These are phyloP conservation scores for Megaleporinus macrocephalus DNA, from an alignment of 2,113 vertebrate genomes.

Conservation along the genomic window DNA sequence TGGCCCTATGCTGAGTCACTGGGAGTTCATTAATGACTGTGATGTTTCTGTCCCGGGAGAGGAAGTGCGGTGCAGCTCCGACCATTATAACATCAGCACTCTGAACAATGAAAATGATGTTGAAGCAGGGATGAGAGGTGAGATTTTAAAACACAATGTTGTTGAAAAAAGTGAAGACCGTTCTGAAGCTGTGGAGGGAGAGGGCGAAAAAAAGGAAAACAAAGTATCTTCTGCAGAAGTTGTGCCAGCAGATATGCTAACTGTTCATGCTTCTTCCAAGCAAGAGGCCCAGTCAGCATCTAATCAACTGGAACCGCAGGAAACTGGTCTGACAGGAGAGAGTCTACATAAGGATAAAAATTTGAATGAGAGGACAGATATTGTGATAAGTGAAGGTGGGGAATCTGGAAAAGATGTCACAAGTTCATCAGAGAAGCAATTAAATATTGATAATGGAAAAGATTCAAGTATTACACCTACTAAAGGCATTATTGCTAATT, in stretches of 20 bases:
- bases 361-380: constrained; percentile 9
- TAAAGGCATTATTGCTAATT: not conserved
- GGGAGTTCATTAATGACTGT: constrained; percentile 66
- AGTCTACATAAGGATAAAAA: constrained; percentile 18
- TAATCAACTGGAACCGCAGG: not conserved
- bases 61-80: constrained; percentile 32
- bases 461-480: not conserved
- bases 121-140: constrained; percentile 6
- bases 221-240: not conserved
- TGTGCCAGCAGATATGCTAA: not conserved
- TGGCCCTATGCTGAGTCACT: constrained; percentile 73
- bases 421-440: constrained; percentile 1
- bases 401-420: constrained; percentile 3
- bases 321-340: not conserved
- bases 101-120: constrained; percentile 12
- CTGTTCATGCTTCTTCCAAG: constrained; percentile 11
- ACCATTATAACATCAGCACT: constrained; percentile 43
- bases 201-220: not conserved
- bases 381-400: not conserved
- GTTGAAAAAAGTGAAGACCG: constrained; percentile 10
- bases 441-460: constrained; percentile 3
- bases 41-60: constrained; percentile 61
- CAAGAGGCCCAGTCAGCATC: constrained; percentile 4
- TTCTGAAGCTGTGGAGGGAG: not conserved
- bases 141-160: constrained; percentile 23